Conservation (phyloP, 2,888 invertebrate genomes). For the Andrena bucephala region DNA sequence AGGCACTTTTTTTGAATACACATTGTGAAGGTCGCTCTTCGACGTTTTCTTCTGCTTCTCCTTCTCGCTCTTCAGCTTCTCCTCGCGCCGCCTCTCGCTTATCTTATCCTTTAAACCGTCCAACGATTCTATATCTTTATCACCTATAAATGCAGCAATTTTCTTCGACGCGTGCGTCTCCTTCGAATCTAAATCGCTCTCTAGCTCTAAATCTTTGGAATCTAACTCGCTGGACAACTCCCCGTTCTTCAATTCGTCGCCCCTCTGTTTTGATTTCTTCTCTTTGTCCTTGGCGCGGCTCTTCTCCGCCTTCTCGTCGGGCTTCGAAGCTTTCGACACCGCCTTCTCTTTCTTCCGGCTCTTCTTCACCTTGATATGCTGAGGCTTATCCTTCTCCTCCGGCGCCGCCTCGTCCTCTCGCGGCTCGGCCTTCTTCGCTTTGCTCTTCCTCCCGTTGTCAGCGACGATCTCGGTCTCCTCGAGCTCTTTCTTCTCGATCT, state of each 20-base stretch:
- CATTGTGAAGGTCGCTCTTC: constrained; percentile 74
- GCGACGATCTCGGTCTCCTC: constrained; percentile 71
- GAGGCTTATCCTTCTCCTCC: constrained; percentile 60
- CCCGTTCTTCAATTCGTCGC: constrained; percentile 87
- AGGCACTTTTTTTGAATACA: constrained; percentile 84
- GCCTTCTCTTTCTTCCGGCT: constrained; percentile 73
- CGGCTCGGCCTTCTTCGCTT: constrained; percentile 75
- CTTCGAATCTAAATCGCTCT: constrained; percentile 83
- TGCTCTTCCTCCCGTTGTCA: constrained; percentile 76
- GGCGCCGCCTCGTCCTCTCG: constrained; percentile 71
- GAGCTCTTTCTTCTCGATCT: constrained; percentile 78
- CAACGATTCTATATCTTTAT: constrained; percentile 82
- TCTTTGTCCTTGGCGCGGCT: constrained; percentile 85
- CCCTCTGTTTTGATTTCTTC: constrained; percentile 86
- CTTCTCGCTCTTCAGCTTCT: constrained; percentile 81
- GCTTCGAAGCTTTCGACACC: constrained; percentile 69
- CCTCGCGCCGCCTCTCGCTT: constrained; percentile 81
- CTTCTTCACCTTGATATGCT: constrained; percentile 72
- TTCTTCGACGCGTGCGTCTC: constrained; percentile 80
- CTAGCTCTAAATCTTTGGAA: constrained; percentile 86
- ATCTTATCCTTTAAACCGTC: constrained; percentile 83
- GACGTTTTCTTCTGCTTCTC: constrained; percentile 79
- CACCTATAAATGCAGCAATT: constrained; percentile 76
- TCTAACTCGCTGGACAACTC: constrained; percentile 86
- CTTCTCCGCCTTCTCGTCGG: constrained; percentile 77